Conservation (phyloP, 2,113 vertebrate genomes). For the Bos taurus region ARS-UCD2.0 NC_037328.1:30665501-30666000, state of each 20-base stretch:
- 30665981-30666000: neutral
- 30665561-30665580: fast-evolving
- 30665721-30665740: neutral
- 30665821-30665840: neutral
- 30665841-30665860: neutral
- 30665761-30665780: neutral
- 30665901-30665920: neutral
- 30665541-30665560: neutral
- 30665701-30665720: neutral
- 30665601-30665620: neutral
- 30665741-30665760: neutral
- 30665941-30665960: neutral
- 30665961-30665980: neutral
- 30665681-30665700: neutral
- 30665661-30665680: neutral
- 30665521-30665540: neutral
- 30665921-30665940: neutral
- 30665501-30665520: neutral
- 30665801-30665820: neutral
- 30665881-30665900: neutral
- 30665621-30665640: neutral
- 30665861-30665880: neutral
- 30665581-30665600: neutral
- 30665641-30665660: neutral
- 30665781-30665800: neutral